A percentile compares a stretch with the other conserved stretches of the same genome.
Conservation (phyloP, 2,797 vertebrate genomes). For the Merluccius polli region DNA sequence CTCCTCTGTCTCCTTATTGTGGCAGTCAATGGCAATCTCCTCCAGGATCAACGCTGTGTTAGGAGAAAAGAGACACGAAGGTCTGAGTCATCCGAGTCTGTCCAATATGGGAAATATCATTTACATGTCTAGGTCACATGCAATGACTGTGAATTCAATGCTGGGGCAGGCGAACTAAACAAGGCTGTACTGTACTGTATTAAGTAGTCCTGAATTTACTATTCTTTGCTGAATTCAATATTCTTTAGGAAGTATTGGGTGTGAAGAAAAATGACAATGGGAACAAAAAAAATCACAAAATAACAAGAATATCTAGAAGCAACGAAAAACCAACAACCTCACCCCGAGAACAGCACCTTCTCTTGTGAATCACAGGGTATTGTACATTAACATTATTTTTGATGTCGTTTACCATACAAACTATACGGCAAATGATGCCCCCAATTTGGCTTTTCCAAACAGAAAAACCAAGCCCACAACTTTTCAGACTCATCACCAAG, state of each 20-base stretch:
- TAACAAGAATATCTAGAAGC: not conserved
- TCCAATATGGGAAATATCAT: not conserved
- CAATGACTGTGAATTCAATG: too few relatives aligned
- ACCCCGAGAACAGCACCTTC: not conserved
- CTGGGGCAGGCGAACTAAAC: not conserved
- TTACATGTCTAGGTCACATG: not conserved
- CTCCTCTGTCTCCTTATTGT: conserved; percentile 98
- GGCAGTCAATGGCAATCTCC: conserved; percentile 98
- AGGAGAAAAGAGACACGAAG: not conserved
- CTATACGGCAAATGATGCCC: too few relatives aligned
- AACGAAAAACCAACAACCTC: not conserved
- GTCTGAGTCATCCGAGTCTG: not conserved
- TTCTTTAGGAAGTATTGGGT: not conserved
- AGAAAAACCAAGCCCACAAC: too few relatives aligned
- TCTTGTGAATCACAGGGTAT: not conserved
- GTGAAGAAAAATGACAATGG: not conserved
- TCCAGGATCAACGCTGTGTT: conserved; percentile 90
- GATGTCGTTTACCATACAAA: not conserved
- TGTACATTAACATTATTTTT: not conserved
- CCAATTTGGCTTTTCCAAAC: too few relatives aligned
- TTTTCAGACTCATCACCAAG: too few relatives aligned
- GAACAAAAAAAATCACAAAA: not conserved
- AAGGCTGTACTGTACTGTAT: not conserved
- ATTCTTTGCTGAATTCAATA: not conserved
- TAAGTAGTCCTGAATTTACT: not conserved